These are phyloP conservation scores for Odontothrips loti DNA, from an alignment of 2,888 invertebrate species.

Conservation along the genomic window DNA sequence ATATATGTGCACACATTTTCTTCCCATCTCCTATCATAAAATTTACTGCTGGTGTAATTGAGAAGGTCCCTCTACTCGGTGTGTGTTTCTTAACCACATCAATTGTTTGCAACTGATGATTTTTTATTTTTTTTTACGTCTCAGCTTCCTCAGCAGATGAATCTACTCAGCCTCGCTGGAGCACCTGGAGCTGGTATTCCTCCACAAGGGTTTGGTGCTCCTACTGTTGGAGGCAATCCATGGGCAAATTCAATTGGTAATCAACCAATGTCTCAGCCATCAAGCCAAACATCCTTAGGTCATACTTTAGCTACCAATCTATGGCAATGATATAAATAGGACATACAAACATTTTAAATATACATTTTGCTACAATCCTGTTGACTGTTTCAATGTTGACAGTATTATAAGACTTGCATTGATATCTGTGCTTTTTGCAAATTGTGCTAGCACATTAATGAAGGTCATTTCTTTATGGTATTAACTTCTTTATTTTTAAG, in stretches of 20 bases:
- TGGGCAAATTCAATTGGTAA: neutral
- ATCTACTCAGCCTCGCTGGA: neutral
- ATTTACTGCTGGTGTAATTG: too few relatives aligned
- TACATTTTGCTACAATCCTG: neutral
- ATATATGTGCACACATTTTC: too few relatives aligned
- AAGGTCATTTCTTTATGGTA: too few relatives aligned
- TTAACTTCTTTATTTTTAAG: neutral
- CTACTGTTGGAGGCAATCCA: neutral
- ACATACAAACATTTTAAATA: neutral
- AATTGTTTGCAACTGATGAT: neutral
- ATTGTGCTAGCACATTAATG: neutral
- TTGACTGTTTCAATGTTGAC: neutral
- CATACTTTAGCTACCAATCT: slow-evolving; percentile 12
- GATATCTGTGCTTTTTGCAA: neutral
- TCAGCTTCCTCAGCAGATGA: slow-evolving; percentile 3
- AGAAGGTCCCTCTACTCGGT: too few relatives aligned
- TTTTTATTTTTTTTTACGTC: neutral
- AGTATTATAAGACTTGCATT: slow-evolving; percentile 21
- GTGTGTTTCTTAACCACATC: too few relatives aligned
- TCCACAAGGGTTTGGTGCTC: neutral
- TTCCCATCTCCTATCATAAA: too few relatives aligned
- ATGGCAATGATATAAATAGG: neutral
- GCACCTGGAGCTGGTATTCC: neutral
- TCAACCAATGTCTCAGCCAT: neutral
- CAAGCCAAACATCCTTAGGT: neutral